Evolutionary conservation across 2,113 vertebrate genomes (phyloP).

Genomic region (Pontoporia blainvillei): DNA sequence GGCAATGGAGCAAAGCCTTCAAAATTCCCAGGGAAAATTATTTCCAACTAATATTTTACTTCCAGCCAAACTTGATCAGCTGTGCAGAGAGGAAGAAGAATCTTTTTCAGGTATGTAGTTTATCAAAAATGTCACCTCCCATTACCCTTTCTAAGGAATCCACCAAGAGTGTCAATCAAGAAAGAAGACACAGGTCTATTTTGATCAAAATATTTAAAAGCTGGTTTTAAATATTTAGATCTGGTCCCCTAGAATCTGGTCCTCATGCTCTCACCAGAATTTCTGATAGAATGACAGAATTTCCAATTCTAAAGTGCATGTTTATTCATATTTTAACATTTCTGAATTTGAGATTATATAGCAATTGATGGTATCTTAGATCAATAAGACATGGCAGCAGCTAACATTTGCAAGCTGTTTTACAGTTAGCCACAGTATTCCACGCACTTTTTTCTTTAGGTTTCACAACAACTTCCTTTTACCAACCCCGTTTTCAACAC

Average conservation of each 20-base stretch:
- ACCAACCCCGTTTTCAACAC: neutral
- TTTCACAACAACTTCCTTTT: neutral
- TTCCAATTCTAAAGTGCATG: neutral
- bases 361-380: neutral
- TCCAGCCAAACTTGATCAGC: neutral
- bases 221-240: neutral
- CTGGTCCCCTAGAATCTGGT: neutral
- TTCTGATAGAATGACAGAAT: neutral
- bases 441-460: neutral
- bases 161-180: neutral
- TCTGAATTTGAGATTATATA: neutral
- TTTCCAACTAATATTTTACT: neutral
- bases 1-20: neutral
- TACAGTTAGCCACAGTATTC: neutral
- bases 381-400: neutral
- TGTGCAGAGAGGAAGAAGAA: neutral
- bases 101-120: neutral
- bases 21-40: neutral
- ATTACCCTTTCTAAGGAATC: neutral
- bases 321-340: neutral
- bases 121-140: neutral
- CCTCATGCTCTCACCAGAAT: neutral
- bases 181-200: neutral
- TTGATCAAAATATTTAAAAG: neutral
- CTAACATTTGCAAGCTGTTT: neutral